A percentile compares a stretch with the other conserved stretches of the same genome.
Evolutionary conservation across 2,888 invertebrate species (phyloP).

Genomic region (Leptinotarsa rubiginosa): DNA sequence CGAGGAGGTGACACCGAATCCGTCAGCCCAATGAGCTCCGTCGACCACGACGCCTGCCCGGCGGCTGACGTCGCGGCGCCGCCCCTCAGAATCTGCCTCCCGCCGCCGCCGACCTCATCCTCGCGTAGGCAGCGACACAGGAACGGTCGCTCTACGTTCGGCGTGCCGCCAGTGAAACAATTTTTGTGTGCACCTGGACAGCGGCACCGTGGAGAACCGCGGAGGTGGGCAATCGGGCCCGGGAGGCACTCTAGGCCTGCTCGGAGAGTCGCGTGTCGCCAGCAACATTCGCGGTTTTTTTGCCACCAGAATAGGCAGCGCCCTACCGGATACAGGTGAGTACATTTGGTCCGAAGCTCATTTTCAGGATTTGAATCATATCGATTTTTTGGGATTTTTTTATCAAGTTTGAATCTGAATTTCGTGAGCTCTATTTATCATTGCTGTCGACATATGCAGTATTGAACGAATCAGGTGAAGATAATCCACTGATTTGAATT

Average conservation of each 20-base stretch:
- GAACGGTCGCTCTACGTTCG: slow-evolving; percentile 58
- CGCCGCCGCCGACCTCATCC: slow-evolving; percentile 62
- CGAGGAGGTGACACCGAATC: slow-evolving; percentile 60
- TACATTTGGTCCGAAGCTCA: slow-evolving; percentile 15
- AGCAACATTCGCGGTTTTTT: slow-evolving; percentile 81
- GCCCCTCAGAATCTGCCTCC: slow-evolving; percentile 60
- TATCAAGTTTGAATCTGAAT: neutral
- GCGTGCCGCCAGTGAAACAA: slow-evolving; percentile 49
- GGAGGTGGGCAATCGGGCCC: slow-evolving; percentile 59
- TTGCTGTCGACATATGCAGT: too few relatives aligned
- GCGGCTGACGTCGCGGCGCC: slow-evolving; percentile 54
- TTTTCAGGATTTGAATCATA: neutral
- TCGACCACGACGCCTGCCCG: slow-evolving; percentile 38
- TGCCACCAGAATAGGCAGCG: slow-evolving; percentile 75
- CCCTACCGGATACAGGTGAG: slow-evolving; percentile 81
- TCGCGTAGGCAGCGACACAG: slow-evolving; percentile 56
- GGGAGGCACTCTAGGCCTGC: slow-evolving; percentile 72
- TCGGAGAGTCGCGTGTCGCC: slow-evolving; percentile 77
- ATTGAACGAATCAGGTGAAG: too few relatives aligned
- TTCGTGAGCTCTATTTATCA: too few relatives aligned
- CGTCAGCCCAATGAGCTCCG: slow-evolving; percentile 19
- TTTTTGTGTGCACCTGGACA: slow-evolving; percentile 62
- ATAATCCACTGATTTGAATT: too few relatives aligned
- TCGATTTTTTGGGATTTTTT: neutral
- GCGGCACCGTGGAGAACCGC: slow-evolving; percentile 65